Conservation (phyloP, 1,140 invertebrate species). For the Charaxes varanes region DNA sequence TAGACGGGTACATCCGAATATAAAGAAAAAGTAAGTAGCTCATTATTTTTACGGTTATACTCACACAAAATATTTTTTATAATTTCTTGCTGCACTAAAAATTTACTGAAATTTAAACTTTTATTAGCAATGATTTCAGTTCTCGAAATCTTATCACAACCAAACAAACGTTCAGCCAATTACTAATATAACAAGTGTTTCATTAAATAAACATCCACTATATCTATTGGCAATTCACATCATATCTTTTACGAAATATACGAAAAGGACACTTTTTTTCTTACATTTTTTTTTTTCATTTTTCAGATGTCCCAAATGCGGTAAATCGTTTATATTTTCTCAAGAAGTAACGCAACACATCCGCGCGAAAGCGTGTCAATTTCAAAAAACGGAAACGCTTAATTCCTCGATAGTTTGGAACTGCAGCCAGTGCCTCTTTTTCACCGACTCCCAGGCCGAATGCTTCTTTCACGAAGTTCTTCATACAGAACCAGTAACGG, state of each 20-base stretch:
- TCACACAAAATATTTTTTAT: too few species aligned
- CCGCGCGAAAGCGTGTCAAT: conserved; percentile 73
- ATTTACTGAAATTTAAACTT: too few species aligned
- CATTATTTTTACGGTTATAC: too few species aligned
- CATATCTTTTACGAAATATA: too few species aligned
- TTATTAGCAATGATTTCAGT: too few species aligned
- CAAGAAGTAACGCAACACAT: conserved; percentile 84
- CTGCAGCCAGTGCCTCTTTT: conserved; percentile 63
- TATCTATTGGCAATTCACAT: too few species aligned
- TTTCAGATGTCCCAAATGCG: conserved; percentile 80
- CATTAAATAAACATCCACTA: too few species aligned
- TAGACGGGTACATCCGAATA: conserved; percentile 76
- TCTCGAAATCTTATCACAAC: too few species aligned
- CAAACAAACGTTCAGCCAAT: too few species aligned
- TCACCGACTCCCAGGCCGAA: conserved; percentile 73
- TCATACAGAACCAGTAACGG: conserved; percentile 66
- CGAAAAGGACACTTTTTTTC: too few species aligned
- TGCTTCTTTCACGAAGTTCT: conserved; percentile 79
- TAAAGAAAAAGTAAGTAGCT: conserved; percentile 57
- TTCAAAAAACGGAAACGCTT: conserved; percentile 28
- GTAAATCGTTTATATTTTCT: conserved; percentile 78
- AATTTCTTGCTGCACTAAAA: too few species aligned
- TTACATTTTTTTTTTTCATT: conserved; percentile 11
- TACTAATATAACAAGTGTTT: too few species aligned
- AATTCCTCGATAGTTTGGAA: conserved; percentile 56